phyloP scores from a whole-genome alignment of 1,140 invertebrate species.

The Ctenoplectra terminalis region DNA sequence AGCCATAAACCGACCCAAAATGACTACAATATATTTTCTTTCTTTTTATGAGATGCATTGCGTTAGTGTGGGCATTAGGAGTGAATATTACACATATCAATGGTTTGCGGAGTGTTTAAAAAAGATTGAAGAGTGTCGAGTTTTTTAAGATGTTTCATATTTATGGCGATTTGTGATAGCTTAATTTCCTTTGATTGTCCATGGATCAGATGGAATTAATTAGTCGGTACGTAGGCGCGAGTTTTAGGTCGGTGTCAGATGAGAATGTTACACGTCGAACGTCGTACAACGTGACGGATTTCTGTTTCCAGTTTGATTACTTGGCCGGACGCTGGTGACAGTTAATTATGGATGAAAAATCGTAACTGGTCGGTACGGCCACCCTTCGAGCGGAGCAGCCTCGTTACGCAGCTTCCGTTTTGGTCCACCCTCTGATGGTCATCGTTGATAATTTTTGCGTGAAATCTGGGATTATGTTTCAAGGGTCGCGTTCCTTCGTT shows the following conservation, averaged over 20 bases:
- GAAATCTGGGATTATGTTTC: constrained; percentile 52
- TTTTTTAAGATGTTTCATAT: too few species aligned
- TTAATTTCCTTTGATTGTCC: neutral
- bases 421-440: constrained; percentile 6
- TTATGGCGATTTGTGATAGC: too few species aligned
- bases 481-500: constrained; percentile 7
- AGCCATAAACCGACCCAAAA: too few species aligned
- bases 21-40: too few species aligned
- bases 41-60: too few species aligned
- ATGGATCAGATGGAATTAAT: constrained; percentile 40
- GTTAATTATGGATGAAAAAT: constrained; percentile 69
- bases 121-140: too few species aligned
- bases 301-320: constrained; percentile 40
- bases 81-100: too few species aligned
- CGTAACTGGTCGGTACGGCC: neutral
- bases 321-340: constrained; percentile 53
- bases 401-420: constrained; percentile 43
- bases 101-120: too few species aligned
- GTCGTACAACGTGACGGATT: constrained; percentile 34
- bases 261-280: neutral
- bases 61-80: too few species aligned
- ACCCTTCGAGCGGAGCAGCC: neutral
- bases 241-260: neutral
- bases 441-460: constrained; percentile 51
- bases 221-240: neutral